Evolutionary conservation across 2,888 invertebrate genomes (phyloP), one percentile per base, ranked within the genome.

Genomic region (Trichogramma dendrolimi): DNA sequence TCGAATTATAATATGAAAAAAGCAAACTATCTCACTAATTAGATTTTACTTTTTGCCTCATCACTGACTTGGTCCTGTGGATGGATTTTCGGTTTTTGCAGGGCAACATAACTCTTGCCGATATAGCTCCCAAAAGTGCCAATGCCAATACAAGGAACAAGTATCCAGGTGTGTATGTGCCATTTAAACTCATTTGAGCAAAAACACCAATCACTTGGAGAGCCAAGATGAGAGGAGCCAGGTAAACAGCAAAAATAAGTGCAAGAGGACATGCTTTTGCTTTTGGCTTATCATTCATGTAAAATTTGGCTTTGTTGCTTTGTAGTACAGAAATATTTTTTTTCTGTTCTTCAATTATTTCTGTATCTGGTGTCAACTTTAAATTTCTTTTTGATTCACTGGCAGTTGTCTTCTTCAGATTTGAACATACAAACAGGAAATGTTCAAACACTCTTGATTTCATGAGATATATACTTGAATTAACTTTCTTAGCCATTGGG

Each of bases 101-200:
- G 60, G 74, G 72, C 56, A 72, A 70, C 64, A 79, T 67, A 6
- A 79, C 68, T 63, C 74, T 77, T 51, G 72, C 67, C 0, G 72
- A 73, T 58, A 79, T 77, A 40, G 68, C 71, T 5, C 73, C 77
- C 55, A 78, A 71, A 48, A 73, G 73, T n/a, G 77, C n/a, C 4
- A 78, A 61, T 0, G 78, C 71, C 4, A 67, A 60, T 4, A 75
- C 65, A 1, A 79, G 72, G 61, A 79, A 79, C 38, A 78, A 63
- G 55, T 77, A 79, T 14, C 79, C 79, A 0, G 78, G 79, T 0
- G 76, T 73, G 63, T 75, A 75, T 58, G 74, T 77, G 49, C 73
- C 74, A 65, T 77, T 70, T 14, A 77, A 61, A 53, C 71, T 70
- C 58, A 70, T 70, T 7, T 79, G 65, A 2, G 69, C 71, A 44